Evolutionary conservation across 1,140 invertebrate species (phyloP).

Genomic region (Monochamus saltuarius): DNA sequence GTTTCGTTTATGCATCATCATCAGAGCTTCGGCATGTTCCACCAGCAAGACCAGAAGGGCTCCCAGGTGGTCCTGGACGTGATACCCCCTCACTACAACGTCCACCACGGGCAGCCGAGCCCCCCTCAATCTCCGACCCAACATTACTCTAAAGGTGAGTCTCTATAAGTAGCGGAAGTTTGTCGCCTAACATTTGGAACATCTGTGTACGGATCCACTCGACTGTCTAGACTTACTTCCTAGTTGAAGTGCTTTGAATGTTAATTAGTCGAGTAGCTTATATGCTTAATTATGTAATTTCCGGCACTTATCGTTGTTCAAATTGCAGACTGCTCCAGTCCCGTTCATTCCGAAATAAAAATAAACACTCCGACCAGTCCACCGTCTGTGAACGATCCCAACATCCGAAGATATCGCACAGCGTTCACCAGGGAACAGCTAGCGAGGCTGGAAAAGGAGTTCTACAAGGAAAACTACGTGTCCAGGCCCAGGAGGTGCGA

Average conservation of each 20-base stretch:
- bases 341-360: constrained; percentile 42
- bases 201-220: constrained; percentile 28
- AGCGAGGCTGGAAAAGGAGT: constrained; percentile 93
- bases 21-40: constrained; percentile 41
- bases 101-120: constrained; percentile 41
- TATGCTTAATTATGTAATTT: no score
- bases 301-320: constrained; percentile 8
- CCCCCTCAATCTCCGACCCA: constrained; percentile 47
- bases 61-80: constrained; percentile 44
- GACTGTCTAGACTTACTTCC: constrained; percentile 34
- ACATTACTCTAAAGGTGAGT: constrained; percentile 44
- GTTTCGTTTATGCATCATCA: constrained; percentile 25
- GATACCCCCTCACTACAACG: constrained; percentile 44
- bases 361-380: constrained; percentile 30
- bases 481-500: constrained; percentile 92
- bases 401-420: constrained; percentile 89
- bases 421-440: constrained; percentile 97
- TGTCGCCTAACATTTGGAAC: constrained; percentile 28
- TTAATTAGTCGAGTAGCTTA: constrained; percentile 6
- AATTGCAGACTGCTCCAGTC: constrained; percentile 53
- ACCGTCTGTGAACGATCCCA: constrained; percentile 59
- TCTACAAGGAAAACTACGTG: constrained; percentile 97
- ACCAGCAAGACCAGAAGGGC: constrained; percentile 38
- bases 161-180: constrained; percentile 31
- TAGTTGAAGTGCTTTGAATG: constrained; percentile 4